phyloP scores from a whole-genome alignment of 2,797 vertebrate species.

The Pempheris klunzingeri region DNA sequence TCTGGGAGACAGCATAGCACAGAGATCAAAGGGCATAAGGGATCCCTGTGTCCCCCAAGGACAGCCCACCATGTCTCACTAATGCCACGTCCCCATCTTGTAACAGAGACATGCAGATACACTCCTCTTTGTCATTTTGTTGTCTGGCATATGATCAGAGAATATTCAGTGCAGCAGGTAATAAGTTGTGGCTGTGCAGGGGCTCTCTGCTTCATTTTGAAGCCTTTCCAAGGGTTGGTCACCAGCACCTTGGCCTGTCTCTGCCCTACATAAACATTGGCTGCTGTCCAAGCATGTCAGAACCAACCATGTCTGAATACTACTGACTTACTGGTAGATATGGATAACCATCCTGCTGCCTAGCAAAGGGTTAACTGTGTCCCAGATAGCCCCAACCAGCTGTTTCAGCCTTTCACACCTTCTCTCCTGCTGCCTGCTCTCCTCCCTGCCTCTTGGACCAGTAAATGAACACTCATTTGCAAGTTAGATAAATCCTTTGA shows the following conservation, averaged over 20 bases:
- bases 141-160: constrained; percentile 79
- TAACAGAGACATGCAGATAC: constrained; percentile 35
- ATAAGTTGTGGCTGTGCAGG: constrained; percentile 61
- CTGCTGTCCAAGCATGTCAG: constrained; percentile 59
- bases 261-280: constrained; percentile 67
- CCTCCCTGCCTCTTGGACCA: constrained; percentile 85
- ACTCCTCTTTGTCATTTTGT: constrained; percentile 76
- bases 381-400: constrained; percentile 77
- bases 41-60: constrained; percentile 44
- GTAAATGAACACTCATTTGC: constrained; percentile 89
- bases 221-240: constrained; percentile 75
- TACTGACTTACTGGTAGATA: constrained; percentile 42
- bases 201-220: constrained; percentile 63
- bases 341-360: constrained; percentile 35
- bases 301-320: constrained; percentile 40
- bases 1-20: constrained; percentile 39
- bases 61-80: constrained; percentile 51
- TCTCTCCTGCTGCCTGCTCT: constrained; percentile 75
- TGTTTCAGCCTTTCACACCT: constrained; percentile 79
- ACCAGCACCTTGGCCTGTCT: constrained; percentile 54
- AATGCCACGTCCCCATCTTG: constrained; percentile 35
- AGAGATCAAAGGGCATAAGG: constrained; percentile 68
- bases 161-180: constrained; percentile 63
- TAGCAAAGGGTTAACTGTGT: constrained; percentile 76
- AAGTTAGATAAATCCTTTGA: constrained; percentile 91